Conservation (phyloP, 2,888 invertebrate genomes). For the Caenorhabditis virilis region DNA sequence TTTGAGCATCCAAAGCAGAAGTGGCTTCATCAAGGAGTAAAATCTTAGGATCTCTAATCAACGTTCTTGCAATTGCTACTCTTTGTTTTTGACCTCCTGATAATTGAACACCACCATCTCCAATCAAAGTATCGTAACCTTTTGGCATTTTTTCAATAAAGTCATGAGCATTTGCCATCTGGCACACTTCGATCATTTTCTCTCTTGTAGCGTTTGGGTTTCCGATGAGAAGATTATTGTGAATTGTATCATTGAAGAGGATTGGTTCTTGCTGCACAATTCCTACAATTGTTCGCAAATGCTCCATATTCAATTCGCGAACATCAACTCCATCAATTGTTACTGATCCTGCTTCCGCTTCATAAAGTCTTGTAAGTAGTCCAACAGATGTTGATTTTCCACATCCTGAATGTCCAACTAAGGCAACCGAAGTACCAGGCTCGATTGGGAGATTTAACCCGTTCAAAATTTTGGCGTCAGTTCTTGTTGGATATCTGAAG, state of each 20-base stretch:
- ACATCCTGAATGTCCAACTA: conserved; percentile 55
- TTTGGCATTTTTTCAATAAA: conserved; percentile 58
- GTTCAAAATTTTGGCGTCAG: conserved; percentile 44
- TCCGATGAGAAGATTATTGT: conserved; percentile 50
- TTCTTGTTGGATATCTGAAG: conserved; percentile 58
- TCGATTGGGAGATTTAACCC: conserved; percentile 47
- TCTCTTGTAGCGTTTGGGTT: conserved; percentile 45
- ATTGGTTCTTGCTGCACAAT: conserved; percentile 63
- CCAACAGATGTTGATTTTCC: conserved; percentile 55
- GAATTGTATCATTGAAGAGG: conserved; percentile 59
- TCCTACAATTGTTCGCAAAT: conserved; percentile 55
- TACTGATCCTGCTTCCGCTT: conserved; percentile 45
- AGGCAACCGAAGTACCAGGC: conserved; percentile 54
- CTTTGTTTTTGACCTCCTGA: conserved; percentile 63
- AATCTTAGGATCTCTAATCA: conserved; percentile 47
- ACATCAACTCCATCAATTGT: conserved; percentile 58
- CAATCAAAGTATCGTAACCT: conserved; percentile 59
- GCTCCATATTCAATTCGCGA: conserved; percentile 49
- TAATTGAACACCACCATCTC: conserved; percentile 63
- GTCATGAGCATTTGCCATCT: conserved; percentile 63
- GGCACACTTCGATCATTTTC: conserved; percentile 56
- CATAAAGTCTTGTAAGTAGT: conserved; percentile 48
- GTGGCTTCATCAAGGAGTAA: conserved; percentile 75
- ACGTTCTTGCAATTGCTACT: conserved; percentile 55
- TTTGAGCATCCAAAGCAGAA: conserved; percentile 78